phyloP scores from a whole-genome alignment of 1,140 invertebrate genomes.

The Penaeus chinensis region DNA sequence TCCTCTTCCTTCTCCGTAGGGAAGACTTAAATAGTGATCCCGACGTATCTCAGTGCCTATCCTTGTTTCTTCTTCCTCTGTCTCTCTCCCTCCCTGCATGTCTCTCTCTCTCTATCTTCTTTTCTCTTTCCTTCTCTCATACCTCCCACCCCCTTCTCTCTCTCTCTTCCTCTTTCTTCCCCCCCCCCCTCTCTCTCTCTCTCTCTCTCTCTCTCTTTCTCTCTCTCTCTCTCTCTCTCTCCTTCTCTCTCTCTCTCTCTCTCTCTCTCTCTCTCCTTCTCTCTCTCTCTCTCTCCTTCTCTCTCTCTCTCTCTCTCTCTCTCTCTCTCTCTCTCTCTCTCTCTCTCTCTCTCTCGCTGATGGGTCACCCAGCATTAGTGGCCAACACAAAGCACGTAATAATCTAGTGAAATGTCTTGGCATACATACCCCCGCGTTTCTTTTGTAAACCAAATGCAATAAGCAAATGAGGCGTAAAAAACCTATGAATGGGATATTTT shows the following conservation, averaged over 20 bases:
- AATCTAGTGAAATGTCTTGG: too few species aligned
- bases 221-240: slow-evolving; percentile 2
- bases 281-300: not conserved
- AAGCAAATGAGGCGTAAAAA: too few species aligned
- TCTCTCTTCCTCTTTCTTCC: not conserved
- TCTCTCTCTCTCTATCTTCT: slow-evolving; percentile 8
- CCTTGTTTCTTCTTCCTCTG: not conserved
- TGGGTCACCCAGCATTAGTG: too few species aligned
- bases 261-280: not conserved
- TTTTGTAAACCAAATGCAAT: too few species aligned
- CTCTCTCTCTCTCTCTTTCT: not conserved
- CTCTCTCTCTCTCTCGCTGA: not conserved
- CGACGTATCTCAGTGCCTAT: too few species aligned
- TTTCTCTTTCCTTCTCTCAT: slow-evolving; percentile 12
- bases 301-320: slow-evolving; percentile 2
- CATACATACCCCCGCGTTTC: too few species aligned
- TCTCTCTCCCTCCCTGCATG: not conserved
- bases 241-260: not conserved
- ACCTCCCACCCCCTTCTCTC: not conserved
- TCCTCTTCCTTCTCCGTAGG: too few species aligned
- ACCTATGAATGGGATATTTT: too few species aligned
- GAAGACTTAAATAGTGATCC: too few species aligned
- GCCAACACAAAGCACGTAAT: too few species aligned
- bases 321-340: not conserved
- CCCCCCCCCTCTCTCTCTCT: too few species aligned